phyloP scores from a whole-genome alignment of 2,888 invertebrate species.

The Herminia tarsipennalis region DNA sequence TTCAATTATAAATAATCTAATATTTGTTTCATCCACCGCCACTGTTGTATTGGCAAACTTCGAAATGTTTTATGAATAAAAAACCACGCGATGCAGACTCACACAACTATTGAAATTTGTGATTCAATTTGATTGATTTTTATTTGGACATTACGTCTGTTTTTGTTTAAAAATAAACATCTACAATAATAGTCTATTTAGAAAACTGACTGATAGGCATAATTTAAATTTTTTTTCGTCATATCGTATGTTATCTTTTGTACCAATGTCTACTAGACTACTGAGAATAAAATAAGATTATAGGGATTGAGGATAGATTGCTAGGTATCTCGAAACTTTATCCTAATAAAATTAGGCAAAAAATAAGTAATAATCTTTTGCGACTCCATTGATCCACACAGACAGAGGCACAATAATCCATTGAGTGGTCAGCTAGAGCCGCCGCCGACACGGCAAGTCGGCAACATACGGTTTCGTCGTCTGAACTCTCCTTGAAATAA shows the following conservation, averaged over 20 bases:
- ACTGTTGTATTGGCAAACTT: constrained; percentile 18
- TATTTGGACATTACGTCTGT: not conserved
- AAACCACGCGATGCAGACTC: not conserved
- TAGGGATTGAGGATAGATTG: no score
- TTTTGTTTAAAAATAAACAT: not conserved
- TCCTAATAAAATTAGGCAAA: no score
- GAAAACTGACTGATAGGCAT: no score
- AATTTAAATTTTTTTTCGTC: no score
- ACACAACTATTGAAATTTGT: not conserved
- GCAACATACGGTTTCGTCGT: not conserved
- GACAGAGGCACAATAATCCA: not conserved
- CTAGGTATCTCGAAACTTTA: no score
- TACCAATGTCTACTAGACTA: no score
- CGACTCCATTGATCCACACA: not conserved
- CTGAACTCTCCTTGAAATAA: constrained; percentile 4
- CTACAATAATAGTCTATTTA: no score
- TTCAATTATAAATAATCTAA: constrained; percentile 52
- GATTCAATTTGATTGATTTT: constrained; percentile 5
- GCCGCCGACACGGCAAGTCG: not conserved
- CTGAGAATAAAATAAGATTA: no score
- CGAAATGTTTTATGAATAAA: constrained; percentile 1
- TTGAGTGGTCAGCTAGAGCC: no score
- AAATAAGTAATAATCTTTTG: no score
- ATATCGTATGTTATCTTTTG: no score
- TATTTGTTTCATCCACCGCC: constrained; percentile 34